Conservation (phyloP, 2,888 invertebrate species). For the Micoletzkya japonica region DNA sequence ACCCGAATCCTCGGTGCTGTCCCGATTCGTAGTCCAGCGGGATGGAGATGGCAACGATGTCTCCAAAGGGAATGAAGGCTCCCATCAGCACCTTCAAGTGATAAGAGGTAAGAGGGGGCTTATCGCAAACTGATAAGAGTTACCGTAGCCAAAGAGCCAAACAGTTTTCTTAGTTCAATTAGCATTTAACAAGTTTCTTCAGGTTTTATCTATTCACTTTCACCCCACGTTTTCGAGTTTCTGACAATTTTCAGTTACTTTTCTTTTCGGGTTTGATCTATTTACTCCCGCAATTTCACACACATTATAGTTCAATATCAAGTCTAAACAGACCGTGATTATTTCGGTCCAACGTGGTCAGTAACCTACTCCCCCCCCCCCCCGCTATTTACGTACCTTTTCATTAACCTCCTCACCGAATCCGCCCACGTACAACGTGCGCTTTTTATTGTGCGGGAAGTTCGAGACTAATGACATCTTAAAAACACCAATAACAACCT, state of each 20-base stretch:
- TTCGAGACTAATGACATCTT: slow-evolving; percentile 44
- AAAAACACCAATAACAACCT: neutral
- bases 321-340: too few relatives aligned
- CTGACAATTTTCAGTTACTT: too few relatives aligned
- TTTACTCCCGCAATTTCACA: too few relatives aligned
- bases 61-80: slow-evolving; percentile 97
- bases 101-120: too few relatives aligned
- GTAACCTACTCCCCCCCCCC: neutral
- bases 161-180: neutral
- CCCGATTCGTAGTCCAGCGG: slow-evolving; percentile 90
- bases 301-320: too few relatives aligned
- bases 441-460: slow-evolving; percentile 63
- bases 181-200: neutral
- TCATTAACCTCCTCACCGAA: slow-evolving; percentile 86
- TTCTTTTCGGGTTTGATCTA: too few relatives aligned
- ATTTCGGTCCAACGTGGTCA: neutral
- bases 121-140: too few relatives aligned
- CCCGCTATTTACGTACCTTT: slow-evolving; percentile 68
- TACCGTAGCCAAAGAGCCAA: too few relatives aligned
- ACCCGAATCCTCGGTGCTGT: slow-evolving; percentile 64
- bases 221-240: too few relatives aligned
- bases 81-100: slow-evolving; percentile 79
- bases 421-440: slow-evolving; percentile 67
- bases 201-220: too few relatives aligned
- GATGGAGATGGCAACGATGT: slow-evolving; percentile 94